phyloP scores from a whole-genome alignment of 2,113 vertebrate species.

The Hystrix cristata region DNA sequence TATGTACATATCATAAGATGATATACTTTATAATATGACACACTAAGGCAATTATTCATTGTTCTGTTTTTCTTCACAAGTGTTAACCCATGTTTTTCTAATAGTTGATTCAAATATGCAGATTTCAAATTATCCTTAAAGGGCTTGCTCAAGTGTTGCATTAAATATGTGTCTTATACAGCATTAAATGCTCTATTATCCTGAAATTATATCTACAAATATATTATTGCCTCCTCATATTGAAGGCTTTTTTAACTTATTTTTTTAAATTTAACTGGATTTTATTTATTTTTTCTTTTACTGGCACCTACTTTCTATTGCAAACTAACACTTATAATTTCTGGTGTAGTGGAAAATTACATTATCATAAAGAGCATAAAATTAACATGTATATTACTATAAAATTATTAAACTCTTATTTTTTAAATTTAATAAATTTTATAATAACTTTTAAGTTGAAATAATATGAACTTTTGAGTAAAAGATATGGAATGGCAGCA shows the following conservation, averaged over 20 bases:
- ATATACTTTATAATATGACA: not conserved
- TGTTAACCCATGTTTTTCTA: not conserved
- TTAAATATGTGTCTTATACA: not conserved
- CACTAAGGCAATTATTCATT: not conserved
- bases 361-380: not conserved
- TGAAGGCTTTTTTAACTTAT: not conserved
- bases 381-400: not conserved
- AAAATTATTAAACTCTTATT: not conserved
- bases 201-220: not conserved
- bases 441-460: not conserved
- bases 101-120: not conserved
- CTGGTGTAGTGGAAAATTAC: not conserved
- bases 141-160: not conserved
- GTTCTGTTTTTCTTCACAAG: not conserved
- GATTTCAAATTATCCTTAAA: not conserved
- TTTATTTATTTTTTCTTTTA: not conserved
- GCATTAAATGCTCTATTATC: not conserved
- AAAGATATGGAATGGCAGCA: not conserved
- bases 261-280: not conserved
- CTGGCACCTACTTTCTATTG: not conserved
- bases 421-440: conserved; percentile 20
- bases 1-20: not conserved
- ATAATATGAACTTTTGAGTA: not conserved
- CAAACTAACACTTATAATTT: not conserved
- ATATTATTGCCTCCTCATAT: not conserved